These are phyloP conservation scores for Auanema sp. DNA, from an alignment of 2,888 invertebrate species.

Conservation along the genomic window DNA sequence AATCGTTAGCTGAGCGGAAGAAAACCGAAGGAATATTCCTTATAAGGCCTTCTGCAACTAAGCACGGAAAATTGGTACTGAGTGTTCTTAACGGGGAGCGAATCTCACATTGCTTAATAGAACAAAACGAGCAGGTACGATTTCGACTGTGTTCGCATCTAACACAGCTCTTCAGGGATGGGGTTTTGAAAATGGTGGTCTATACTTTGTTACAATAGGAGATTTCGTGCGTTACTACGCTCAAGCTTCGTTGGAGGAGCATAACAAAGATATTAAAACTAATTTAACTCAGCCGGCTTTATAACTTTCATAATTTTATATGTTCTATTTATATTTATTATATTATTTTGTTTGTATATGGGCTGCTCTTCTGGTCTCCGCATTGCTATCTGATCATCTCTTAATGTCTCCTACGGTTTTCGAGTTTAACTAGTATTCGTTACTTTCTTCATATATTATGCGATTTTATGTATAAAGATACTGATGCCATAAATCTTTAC, in stretches of 20 bases:
- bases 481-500: too few relatives aligned
- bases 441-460: too few relatives aligned
- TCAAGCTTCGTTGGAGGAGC: constrained; percentile 49
- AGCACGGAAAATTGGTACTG: constrained; percentile 37
- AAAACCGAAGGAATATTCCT: constrained; percentile 84
- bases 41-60: constrained; percentile 78
- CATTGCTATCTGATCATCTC: not conserved
- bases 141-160: not conserved
- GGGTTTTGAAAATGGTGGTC: constrained; percentile 58
- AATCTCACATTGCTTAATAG: constrained; percentile 65
- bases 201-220: constrained; percentile 51
- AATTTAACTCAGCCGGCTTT: constrained; percentile 26
- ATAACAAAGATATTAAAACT: constrained; percentile 46
- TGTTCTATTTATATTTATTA: not conserved
- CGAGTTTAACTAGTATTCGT: too few relatives aligned
- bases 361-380: not conserved
- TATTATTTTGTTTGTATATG: too few relatives aligned
- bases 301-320: not conserved
- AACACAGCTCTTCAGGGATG: constrained; percentile 43
- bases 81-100: constrained; percentile 37
- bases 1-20: constrained; percentile 67
- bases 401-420: not conserved
- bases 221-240: constrained; percentile 62
- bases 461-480: too few relatives aligned
- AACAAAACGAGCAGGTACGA: constrained; percentile 31